These are phyloP conservation scores for Characodon lateralis DNA, from an alignment of 2,797 vertebrate genomes.

Conservation along the genomic window DNA sequence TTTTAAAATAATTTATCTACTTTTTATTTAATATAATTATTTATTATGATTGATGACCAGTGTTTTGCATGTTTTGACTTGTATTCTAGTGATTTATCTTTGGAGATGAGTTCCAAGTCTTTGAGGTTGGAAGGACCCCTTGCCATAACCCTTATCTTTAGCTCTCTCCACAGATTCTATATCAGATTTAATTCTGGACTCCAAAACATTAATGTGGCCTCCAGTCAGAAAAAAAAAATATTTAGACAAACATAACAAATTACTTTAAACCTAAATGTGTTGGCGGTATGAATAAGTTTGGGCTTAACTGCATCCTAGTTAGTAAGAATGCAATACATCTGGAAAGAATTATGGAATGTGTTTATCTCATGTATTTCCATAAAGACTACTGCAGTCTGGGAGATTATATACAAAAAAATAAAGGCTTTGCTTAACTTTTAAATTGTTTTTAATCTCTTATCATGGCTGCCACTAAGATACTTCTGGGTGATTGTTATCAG, in stretches of 20 bases:
- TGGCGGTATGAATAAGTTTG: not conserved
- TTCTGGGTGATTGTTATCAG: not conserved
- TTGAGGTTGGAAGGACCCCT: no score
- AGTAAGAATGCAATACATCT: not conserved
- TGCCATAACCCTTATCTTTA: not conserved
- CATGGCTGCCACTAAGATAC: conserved; percentile 1
- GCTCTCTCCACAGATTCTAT: not conserved
- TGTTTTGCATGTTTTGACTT: not conserved
- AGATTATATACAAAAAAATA: not conserved
- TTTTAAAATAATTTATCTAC: no score
- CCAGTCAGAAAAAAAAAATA: not conserved
- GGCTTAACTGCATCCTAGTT: not conserved
- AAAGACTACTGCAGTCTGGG: not conserved
- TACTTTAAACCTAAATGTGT: not conserved
- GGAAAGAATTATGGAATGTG: not conserved
- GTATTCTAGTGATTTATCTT: not conserved
- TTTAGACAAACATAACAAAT: not conserved
- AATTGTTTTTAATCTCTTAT: conserved; percentile 7
- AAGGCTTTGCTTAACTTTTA: not conserved
- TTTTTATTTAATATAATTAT: no score
- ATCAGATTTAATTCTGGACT: not conserved
- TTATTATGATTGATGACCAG: not conserved
- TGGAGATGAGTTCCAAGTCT: not conserved
- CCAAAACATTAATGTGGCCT: not conserved
- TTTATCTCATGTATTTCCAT: not conserved